phyloP scores from a whole-genome alignment of 2,113 vertebrate species.

The Stomatorhinus ivindoensis region DNA sequence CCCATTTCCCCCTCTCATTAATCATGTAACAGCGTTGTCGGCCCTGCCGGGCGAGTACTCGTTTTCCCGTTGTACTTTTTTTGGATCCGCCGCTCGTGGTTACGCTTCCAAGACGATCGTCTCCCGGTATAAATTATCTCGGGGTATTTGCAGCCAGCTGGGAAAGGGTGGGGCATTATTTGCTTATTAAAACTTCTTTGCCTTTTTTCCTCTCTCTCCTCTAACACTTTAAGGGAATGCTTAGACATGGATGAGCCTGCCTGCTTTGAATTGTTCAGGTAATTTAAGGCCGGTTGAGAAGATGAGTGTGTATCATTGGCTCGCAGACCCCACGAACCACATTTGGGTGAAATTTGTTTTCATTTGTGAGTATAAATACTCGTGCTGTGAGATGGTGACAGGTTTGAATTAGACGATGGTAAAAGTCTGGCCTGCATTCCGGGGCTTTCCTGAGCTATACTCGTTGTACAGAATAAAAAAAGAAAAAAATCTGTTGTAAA shows the following conservation, averaged over 20 bases:
- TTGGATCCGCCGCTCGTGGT: background rate
- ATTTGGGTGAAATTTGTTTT: conserved; percentile 7
- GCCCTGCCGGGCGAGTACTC: conserved; percentile 23
- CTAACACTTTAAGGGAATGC: background rate
- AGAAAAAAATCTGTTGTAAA: background rate
- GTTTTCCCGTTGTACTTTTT: conserved; percentile 33
- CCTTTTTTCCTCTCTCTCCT: background rate
- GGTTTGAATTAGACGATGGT: conserved; percentile 1
- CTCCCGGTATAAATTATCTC: conserved; percentile 12
- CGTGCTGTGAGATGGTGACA: background rate
- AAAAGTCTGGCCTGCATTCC: background rate
- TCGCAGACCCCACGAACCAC: background rate
- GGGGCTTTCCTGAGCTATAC: background rate
- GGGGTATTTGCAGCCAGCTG: conserved; percentile 17
- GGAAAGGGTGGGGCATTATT: background rate
- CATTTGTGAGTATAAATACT: conserved; percentile 23
- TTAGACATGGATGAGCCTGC: background rate
- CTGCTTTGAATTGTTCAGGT: background rate
- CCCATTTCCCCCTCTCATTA: conserved; percentile 68
- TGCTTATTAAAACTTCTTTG: background rate
- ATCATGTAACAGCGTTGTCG: conserved; percentile 64
- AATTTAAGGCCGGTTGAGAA: background rate
- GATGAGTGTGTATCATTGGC: background rate
- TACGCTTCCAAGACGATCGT: conserved; percentile 9
- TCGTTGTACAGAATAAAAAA: background rate